Base-by-base conservation (phyloP, 2,113 vertebrate genomes). In the Brevimyrus niger region DNA sequence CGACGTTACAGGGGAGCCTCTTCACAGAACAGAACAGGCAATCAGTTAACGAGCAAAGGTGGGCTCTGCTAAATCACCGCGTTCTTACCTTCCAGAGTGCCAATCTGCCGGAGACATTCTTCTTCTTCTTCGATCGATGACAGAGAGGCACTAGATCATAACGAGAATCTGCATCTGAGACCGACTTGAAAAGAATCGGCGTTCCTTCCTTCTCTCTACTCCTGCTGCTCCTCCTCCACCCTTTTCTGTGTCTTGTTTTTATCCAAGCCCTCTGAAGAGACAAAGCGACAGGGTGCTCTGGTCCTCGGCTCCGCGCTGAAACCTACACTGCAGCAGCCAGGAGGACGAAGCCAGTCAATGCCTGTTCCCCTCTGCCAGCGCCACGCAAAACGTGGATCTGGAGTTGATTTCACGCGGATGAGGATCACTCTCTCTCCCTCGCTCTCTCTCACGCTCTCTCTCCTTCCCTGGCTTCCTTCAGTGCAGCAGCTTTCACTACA, bases 251-350 rank as follows among this genome's bases (percentile, higher is more conserved):
- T 84, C 90, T 84, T 92, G 90, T 88, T 85, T 93, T 93, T 92
- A 93, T 92, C 91, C 94, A 93, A 94, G 91, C 94, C 94, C 93
- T 93, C 91, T 88, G 83, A 92, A 91, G 93, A 94, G 87, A 89
- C 80, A 84, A 17, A 88, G 35, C 48, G 69, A 27, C 86, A 53
- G 93, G 92, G 92, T 94, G 93, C 92, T 93, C 93, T 94, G 94
- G 92, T 95, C 92, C 48, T 91, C 93, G 91, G 94, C 94, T 95
- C 95, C 91, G 94, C 94, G 94, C 95, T 93, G 94, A 94, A 94
- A 95, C 94, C 95, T 95, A 92, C 94, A 95, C 95, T 95, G 94
- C 95, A 94, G 95, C 93, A 95, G 92, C 94, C 92, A 89, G 92
- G 94, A 83, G 88, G 94, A 94, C 95, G 94, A 91, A 93, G 90